Evolutionary conservation across 2,113 vertebrate genomes (phyloP).

Genomic region (Lontra canadensis): DNA sequence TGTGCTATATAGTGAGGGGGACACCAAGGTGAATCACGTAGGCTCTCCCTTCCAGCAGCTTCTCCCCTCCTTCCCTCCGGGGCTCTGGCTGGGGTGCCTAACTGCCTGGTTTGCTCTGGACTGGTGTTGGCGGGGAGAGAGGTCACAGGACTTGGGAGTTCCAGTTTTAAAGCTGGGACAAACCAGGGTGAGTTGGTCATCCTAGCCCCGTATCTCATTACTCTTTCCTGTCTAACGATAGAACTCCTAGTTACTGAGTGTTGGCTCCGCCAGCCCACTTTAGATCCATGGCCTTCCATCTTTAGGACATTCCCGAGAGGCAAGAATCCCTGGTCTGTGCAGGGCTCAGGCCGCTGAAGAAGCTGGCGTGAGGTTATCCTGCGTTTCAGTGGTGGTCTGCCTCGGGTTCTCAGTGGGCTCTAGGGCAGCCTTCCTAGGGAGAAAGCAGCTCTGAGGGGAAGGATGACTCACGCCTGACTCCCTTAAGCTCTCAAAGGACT

Average conservation of each 20-base stretch:
- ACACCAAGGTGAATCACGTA: not conserved
- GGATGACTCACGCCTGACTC: not conserved
- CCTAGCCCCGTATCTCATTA: not conserved
- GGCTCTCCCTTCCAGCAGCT: not conserved
- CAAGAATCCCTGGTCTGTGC: not conserved
- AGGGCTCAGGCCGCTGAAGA: not conserved
- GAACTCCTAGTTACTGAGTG: not conserved
- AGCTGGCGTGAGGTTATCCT: not conserved
- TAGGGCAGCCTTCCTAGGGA: not conserved
- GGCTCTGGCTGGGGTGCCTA: not conserved
- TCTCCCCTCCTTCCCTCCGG: not conserved
- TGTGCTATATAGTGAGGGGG: not conserved
- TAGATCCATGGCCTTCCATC: not conserved
- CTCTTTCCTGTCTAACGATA: not conserved
- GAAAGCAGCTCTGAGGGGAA: not conserved
- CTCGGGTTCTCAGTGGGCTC: not conserved
- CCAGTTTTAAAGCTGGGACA: not conserved
- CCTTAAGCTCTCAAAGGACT: not conserved
- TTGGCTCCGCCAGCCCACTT: not conserved
- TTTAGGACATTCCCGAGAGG: not conserved
- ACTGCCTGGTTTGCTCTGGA: not conserved
- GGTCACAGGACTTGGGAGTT: not conserved
- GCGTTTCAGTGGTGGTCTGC: too few relatives aligned
- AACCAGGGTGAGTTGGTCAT: not conserved
- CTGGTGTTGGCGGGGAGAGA: not conserved